A percentile compares a stretch with the other conserved stretches of the same genome.
Evolutionary conservation across 2,888 invertebrate species (phyloP).

Genomic region (Encarsia formosa): DNA sequence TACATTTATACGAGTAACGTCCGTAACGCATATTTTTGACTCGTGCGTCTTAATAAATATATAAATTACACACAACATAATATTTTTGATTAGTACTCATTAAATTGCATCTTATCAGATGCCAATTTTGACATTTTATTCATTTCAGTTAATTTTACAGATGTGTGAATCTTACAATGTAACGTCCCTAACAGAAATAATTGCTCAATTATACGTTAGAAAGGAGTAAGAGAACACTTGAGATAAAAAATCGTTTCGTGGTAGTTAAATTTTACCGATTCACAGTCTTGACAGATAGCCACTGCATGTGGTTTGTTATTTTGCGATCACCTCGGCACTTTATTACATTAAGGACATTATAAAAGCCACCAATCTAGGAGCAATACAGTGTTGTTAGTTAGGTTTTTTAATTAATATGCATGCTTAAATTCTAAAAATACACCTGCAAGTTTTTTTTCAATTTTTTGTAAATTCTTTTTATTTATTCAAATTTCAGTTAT

Average conservation of each 20-base stretch:
- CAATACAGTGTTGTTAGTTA: conserved; percentile 42
- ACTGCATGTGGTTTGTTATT: conserved; percentile 38
- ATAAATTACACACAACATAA: too few species aligned
- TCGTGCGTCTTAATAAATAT: too few species aligned
- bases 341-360: conserved; percentile 27
- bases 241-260: conserved; percentile 21
- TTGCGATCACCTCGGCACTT: conserved; percentile 28
- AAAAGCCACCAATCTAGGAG: conserved; percentile 41
- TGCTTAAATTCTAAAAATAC: conserved; percentile 44
- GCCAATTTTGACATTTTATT: too few species aligned
- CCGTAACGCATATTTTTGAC: too few species aligned
- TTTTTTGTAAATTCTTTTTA: conserved; percentile 23
- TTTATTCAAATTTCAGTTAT: conserved; percentile 25
- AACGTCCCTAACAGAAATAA: too few species aligned
- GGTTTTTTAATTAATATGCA: conserved; percentile 42
- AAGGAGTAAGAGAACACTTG: conserved; percentile 11
- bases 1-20: too few species aligned
- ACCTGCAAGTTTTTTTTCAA: conserved; percentile 33
- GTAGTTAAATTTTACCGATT: conserved; percentile 32
- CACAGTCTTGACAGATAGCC: conserved; percentile 44
- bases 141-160: too few species aligned
- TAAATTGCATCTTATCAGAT: too few species aligned
- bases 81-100: too few species aligned
- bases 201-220: conserved; percentile 17
- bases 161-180: too few species aligned